Evolutionary conservation across 2,797 vertebrate species (phyloP).

Genomic region (Vultur gryphus): DNA sequence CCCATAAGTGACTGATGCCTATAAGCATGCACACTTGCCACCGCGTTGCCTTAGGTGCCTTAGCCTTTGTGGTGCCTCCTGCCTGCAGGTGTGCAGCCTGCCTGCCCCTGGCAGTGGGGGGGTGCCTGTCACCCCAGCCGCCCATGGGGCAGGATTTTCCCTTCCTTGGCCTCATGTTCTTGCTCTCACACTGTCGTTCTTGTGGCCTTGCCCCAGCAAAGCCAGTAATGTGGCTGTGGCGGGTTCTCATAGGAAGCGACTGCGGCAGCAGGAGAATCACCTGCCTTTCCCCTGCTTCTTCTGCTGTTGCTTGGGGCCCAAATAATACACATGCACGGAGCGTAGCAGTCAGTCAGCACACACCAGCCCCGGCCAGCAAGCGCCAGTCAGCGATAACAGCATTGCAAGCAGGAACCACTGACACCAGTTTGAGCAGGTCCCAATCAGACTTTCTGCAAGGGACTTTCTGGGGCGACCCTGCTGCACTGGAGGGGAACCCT

Average conservation of each 20-base stretch:
- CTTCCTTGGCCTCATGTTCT: not conserved
- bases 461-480: not conserved
- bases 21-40: fast-evolving
- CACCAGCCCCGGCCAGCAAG: fast-evolving
- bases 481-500: not conserved
- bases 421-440: not conserved
- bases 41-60: fast-evolving
- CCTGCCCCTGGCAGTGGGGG: not conserved
- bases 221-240: fast-evolving
- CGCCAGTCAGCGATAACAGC: fast-evolving
- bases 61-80: not conserved
- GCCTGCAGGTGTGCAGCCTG: not conserved
- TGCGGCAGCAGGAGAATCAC: not conserved
- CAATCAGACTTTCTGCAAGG: not conserved
- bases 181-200: fast-evolving
- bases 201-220: not conserved
- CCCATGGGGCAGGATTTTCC: fast-evolving
- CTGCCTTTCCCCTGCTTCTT: fast-evolving
- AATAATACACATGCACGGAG: fast-evolving
- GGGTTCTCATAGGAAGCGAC: fast-evolving
- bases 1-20: not conserved
- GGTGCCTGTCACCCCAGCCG: not conserved
- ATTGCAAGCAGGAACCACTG: not conserved
- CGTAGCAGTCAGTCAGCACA: not conserved
- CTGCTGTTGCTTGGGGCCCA: fast-evolving